Conservation (phyloP, 2,113 vertebrate species). For the Callipepla californica region DNA sequence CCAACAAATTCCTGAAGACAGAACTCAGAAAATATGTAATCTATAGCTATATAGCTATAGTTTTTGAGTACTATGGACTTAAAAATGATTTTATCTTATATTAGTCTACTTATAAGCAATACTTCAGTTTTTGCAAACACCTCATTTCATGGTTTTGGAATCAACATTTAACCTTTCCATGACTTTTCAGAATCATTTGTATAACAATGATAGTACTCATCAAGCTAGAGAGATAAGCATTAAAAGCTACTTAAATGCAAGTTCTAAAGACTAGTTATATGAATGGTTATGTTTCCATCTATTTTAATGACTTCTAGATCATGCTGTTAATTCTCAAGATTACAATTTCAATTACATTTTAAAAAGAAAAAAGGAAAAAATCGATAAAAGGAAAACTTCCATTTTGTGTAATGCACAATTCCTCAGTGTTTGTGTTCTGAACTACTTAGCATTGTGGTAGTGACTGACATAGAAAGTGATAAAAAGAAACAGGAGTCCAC, state of each 20-base stretch:
- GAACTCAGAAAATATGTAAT: neutral
- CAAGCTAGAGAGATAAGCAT: neutral
- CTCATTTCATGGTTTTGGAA: neutral
- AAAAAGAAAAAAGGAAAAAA: neutral
- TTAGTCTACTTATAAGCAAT: neutral
- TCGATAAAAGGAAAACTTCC: neutral
- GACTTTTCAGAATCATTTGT: neutral
- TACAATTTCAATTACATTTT: constrained; percentile 18
- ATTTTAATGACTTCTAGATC: constrained; percentile 22
- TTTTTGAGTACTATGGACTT: neutral
- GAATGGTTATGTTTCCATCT: neutral
- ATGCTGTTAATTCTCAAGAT: neutral
- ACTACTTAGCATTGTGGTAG: neutral
- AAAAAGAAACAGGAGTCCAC: neutral
- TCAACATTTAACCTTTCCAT: neutral
- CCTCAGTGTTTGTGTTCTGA: neutral
- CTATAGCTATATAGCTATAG: neutral
- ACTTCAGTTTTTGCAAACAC: neutral
- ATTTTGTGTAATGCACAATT: neutral
- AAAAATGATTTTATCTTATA: neutral
- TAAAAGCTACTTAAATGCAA: neutral
- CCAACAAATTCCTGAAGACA: neutral
- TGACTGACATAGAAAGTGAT: neutral
- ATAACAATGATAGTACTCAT: neutral
- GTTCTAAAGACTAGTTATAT: neutral